Conservation (phyloP, 1,140 invertebrate genomes). For the Pseudomyrmex dendroicus region DNA sequence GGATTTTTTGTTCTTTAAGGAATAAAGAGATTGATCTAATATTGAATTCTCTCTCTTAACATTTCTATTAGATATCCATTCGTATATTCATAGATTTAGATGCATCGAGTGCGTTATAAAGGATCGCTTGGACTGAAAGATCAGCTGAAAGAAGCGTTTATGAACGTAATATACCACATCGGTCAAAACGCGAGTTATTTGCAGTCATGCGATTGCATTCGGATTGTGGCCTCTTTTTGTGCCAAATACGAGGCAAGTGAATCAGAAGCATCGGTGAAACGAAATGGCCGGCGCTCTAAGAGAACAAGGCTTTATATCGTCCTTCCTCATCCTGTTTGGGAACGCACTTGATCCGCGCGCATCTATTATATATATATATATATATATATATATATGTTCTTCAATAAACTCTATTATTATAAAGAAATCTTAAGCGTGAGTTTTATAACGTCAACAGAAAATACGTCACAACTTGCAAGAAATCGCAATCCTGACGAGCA, state of each 20-base stretch:
- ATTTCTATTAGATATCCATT: slow-evolving; percentile 1
- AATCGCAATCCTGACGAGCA: not conserved
- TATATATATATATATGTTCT: too few species aligned
- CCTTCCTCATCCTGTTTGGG: not conserved
- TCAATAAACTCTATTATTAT: not conserved
- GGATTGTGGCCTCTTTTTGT: slow-evolving; percentile 70
- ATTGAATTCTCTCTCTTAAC: not conserved
- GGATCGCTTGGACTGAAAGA: slow-evolving; percentile 45
- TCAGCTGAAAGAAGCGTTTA: slow-evolving; percentile 53
- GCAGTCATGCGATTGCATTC: slow-evolving; percentile 68
- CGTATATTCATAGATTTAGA: not conserved
- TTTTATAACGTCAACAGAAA: not conserved
- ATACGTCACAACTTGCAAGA: not conserved
- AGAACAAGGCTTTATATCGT: slow-evolving; percentile 12
- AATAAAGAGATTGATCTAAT: too few species aligned
- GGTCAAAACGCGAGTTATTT: slow-evolving; percentile 70
- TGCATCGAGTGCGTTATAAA: not conserved
- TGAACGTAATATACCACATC: slow-evolving; percentile 55
- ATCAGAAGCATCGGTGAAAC: slow-evolving; percentile 13
- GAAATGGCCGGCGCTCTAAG: slow-evolving; percentile 33
- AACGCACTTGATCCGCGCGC: not conserved
- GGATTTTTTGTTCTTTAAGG: too few species aligned
- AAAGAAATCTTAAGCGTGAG: not conserved
- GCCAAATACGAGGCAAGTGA: slow-evolving; percentile 48
- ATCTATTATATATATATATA: not conserved